Evolutionary conservation across 2,888 invertebrate species (phyloP), one percentile per base, ranked within the genome.

Genomic region (Cephus nigrinus): DNA sequence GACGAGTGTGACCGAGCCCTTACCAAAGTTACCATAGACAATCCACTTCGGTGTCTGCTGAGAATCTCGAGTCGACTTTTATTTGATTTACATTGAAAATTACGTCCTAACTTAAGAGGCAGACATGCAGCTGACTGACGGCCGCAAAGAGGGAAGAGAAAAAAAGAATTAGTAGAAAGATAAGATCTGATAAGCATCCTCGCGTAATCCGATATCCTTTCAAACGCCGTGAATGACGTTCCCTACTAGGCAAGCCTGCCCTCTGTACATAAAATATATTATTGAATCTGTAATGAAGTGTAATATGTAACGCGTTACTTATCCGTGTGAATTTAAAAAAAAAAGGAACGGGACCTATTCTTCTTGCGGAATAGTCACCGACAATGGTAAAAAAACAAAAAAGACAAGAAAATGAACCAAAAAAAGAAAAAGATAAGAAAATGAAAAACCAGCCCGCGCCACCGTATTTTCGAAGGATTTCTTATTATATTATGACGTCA

Each of bases 201-300:
- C 55, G 55, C 55, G 55, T 55, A 23, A 55, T 55, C 55, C 23
- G 23, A 55, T 55, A 55, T 55, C 55, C 55, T 55, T 55, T 55
- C 55, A 23, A 23, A 55, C 55, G 55, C 55, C 55, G 55, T 55
- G 55, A 55, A 55, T 9, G 9, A 55, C 23, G 55, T 55, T 85
- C 84, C 82, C 81, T 84, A 88, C 82, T 89, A 88, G 88, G 87
- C 88, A 86, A 87, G 85, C 87, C 55, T 89, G 87, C 88, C 90
- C 89, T 89, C 86, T 91, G 91, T 91, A 91, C 86, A 90, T 90
- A 90, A 85, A 85, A 84, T 82, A 85, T 87, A 88, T 88, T 85
- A 90, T 89, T 88, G 86, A 88, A 82, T 88, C 88, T 90, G 86
- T 90, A 90, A 90, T 87, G 88, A 90, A 88, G 82, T 88, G 88